Percentiles rank a stretch among this genome's conserved stretches.
phyloP scores from a whole-genome alignment of 2,797 vertebrate species.

The Cichlasoma orientale region DNA sequence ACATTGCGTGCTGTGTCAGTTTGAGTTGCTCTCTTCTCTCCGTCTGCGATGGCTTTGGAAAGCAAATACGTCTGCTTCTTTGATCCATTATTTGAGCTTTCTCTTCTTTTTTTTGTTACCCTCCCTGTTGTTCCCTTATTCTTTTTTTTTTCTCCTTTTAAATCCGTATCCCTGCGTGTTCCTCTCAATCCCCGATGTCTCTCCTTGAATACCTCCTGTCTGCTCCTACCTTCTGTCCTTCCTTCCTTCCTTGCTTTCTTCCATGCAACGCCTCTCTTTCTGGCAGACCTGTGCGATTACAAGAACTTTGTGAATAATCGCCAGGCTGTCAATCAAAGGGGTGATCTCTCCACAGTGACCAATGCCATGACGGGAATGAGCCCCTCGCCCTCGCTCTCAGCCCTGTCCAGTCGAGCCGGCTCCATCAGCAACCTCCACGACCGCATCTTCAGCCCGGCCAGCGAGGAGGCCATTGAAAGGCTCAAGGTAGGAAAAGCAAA shows the following conservation, averaged over 20 bases:
- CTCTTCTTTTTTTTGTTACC: conserved; percentile 72
- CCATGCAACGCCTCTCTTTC: conserved; percentile 74
- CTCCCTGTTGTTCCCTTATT: conserved; percentile 57
- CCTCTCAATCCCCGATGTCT: conserved; percentile 56
- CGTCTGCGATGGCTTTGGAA: conserved; percentile 65
- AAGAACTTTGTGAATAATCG: conserved; percentile 88
- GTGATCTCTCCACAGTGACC: conserved; percentile 99
- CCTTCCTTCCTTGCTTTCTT: conserved; percentile 50
- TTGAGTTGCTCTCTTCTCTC: conserved; percentile 62
- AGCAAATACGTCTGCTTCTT: conserved; percentile 62
- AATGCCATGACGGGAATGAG: conserved; percentile 96
- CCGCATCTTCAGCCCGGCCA: conserved; percentile 95
- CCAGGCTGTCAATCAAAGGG: conserved; percentile 89
- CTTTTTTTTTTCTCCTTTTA: conserved; percentile 32
- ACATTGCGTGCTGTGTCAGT: conserved; percentile 39
- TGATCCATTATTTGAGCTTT: conserved; percentile 74
- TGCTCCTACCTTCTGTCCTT: conserved; percentile 63
- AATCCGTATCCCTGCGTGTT: conserved; percentile 61
- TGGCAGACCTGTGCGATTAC: conserved; percentile 91
- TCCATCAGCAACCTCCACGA: conserved; percentile 95
- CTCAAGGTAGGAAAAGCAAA: conserved; percentile 86
- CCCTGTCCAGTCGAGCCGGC: conserved; percentile 90
- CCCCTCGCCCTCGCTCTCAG: conserved; percentile 94
- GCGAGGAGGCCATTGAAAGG: conserved; percentile 95
- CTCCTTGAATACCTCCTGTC: conserved; percentile 69